Evolutionary conservation across 2,113 vertebrate species (phyloP).

Genomic region (Pseudopipra pipra): DNA sequence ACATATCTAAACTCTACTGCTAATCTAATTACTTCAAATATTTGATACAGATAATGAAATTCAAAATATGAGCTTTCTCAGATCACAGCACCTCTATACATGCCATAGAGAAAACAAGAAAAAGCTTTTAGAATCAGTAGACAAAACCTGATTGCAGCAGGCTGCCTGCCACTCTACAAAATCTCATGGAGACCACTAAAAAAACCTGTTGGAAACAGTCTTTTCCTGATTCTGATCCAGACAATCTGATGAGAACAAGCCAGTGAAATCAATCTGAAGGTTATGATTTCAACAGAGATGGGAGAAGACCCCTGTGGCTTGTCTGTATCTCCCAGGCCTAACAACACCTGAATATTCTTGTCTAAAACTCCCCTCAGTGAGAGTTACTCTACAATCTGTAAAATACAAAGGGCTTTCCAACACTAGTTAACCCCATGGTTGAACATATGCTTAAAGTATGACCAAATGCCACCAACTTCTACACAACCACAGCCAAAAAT

Average conservation of each 20-base stretch:
- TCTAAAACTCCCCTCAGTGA: neutral
- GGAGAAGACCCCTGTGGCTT: neutral
- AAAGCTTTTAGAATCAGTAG: neutral
- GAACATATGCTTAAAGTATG: neutral
- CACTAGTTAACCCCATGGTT: neutral
- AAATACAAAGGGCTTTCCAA: neutral
- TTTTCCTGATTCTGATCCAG: neutral
- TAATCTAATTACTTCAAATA: neutral
- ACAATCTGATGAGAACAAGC: neutral
- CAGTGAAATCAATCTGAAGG: neutral
- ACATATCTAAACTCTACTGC: neutral
- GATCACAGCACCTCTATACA: neutral
- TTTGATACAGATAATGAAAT: neutral
- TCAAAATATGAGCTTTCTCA: neutral
- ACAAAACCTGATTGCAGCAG: neutral
- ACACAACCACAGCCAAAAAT: neutral
- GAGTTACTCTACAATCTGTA: neutral
- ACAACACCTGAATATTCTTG: neutral
- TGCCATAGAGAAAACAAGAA: neutral
- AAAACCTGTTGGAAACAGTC: neutral
- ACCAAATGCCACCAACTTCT: neutral
- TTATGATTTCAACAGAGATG: neutral
- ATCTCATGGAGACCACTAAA: neutral
- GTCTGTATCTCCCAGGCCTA: neutral
- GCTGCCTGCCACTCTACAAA: neutral